A percentile compares a stretch with the other conserved stretches of the same genome.
These are phyloP conservation scores for Triplophysa yarkandensis DNA, from an alignment of 2,797 vertebrate species.

Conservation along the genomic window DNA sequence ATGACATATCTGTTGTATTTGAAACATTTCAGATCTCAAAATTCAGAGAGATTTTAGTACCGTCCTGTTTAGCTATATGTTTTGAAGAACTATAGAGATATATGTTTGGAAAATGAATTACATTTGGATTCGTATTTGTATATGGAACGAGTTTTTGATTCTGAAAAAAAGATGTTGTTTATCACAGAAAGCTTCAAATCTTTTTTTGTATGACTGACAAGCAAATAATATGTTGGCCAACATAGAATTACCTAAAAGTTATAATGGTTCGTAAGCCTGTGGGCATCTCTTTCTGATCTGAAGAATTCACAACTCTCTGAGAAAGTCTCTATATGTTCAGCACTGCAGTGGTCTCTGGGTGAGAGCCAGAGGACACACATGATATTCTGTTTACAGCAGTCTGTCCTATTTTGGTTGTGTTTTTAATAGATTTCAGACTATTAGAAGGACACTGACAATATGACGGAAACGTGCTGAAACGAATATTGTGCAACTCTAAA, in stretches of 20 bases:
- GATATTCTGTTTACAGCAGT: conserved; percentile 56
- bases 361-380: conserved; percentile 48
- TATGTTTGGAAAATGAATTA: background rate
- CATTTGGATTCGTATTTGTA: background rate
- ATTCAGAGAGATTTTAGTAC: conserved; percentile 15
- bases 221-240: background rate
- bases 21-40: conserved; percentile 42
- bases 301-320: conserved; percentile 48
- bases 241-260: background rate
- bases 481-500: conserved; percentile 1
- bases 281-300: conserved; percentile 34
- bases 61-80: background rate
- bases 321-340: conserved; percentile 45
- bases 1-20: conserved; percentile 46
- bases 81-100: conserved; percentile 7
- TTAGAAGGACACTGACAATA: conserved; percentile 14
- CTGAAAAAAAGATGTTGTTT: too few relatives aligned
- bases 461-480: conserved; percentile 33
- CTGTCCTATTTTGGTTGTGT: conserved; percentile 51
- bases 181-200: too few relatives aligned
- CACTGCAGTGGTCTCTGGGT: conserved; percentile 30
- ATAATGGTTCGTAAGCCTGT: background rate
- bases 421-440: conserved; percentile 52
- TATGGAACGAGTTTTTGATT: too few relatives aligned
- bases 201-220: background rate